Evolutionary conservation across 2,797 vertebrate species (phyloP).

Genomic region (Coranthus polyacanthus): DNA sequence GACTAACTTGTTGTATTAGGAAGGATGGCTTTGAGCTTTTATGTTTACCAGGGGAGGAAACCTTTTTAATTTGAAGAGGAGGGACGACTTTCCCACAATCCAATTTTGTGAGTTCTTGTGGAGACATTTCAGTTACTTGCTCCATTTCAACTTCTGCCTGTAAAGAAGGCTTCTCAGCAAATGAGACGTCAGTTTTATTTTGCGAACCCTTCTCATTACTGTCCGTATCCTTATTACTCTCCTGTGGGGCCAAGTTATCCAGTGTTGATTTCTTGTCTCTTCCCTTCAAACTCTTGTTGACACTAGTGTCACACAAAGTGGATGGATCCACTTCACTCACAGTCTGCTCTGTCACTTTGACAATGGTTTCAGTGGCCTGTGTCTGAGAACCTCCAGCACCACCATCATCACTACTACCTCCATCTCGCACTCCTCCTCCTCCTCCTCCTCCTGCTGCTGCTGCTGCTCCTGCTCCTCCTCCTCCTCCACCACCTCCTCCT

Average conservation of each 20-base stretch:
- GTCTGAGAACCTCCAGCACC: too few relatives aligned
- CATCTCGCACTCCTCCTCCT: conserved; percentile 17
- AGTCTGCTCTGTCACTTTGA: conserved; percentile 54
- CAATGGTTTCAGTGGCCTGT: conserved; percentile 53
- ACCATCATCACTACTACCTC: too few relatives aligned
- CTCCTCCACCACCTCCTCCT: conserved; percentile 27
- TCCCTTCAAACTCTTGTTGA: conserved; percentile 47
- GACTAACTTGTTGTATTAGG: conserved; percentile 81
- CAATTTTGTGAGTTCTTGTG: conserved; percentile 63
- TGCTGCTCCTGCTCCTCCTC: too few relatives aligned
- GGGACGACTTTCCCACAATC: conserved; percentile 79
- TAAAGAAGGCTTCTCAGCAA: conserved; percentile 58
- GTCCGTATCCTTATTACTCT: conserved; percentile 38
- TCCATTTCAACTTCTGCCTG: conserved; percentile 69
- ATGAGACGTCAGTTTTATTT: conserved; percentile 20
- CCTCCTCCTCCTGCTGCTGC: conserved; percentile 26
- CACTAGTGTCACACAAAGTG: conserved; percentile 45
- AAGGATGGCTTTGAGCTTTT: conserved; percentile 85
- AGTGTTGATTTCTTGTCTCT: conserved; percentile 49
- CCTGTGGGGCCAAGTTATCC: conserved; percentile 35
- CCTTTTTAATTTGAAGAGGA: conserved; percentile 87
- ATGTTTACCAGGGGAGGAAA: conserved; percentile 84
- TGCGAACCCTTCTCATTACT: conserved; percentile 50
- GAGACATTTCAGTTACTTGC: conserved; percentile 57
- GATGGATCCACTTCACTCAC: conserved; percentile 49